Conservation (phyloP, 2,888 invertebrate species). For the Clistopyga incitator region DNA sequence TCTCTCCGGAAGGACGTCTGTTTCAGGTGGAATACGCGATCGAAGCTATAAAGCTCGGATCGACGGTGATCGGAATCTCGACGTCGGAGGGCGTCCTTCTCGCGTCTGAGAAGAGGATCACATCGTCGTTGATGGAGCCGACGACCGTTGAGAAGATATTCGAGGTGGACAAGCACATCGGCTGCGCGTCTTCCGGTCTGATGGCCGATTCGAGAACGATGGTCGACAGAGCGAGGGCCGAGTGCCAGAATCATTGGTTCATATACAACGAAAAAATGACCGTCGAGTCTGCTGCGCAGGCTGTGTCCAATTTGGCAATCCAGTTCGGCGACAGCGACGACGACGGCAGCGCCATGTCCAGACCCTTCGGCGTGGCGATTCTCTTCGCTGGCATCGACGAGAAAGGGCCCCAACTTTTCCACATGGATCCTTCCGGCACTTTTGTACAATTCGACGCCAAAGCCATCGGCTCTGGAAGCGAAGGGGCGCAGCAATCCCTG, state of each 20-base stretch:
- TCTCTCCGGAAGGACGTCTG: constrained; percentile 99
- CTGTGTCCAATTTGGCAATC: constrained; percentile 99
- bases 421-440: constrained; percentile 99
- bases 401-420: constrained; percentile 97
- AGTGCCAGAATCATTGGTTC: constrained; percentile 99
- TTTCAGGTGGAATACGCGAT: constrained; percentile 99
- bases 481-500: constrained; percentile 98
- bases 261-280: constrained; percentile 98
- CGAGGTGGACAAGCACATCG: constrained; percentile 98
- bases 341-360: constrained; percentile 97
- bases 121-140: constrained; percentile 98
- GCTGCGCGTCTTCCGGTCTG: constrained; percentile 98
- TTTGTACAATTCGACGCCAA: constrained; percentile 99
- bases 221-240: constrained; percentile 97
- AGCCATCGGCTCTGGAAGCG: constrained; percentile 99
- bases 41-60: constrained; percentile 99
- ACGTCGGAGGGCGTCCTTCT: constrained; percentile 98
- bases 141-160: constrained; percentile 99
- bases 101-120: constrained; percentile 99
- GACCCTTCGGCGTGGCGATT: constrained; percentile 99
- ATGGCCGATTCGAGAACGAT: constrained; percentile 99
- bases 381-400: constrained; percentile 98
- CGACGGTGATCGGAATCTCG: constrained; percentile 99
- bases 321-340: constrained; percentile 99
- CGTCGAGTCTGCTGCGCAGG: constrained; percentile 98